Percentiles rank a stretch among this genome's conserved stretches.
Evolutionary conservation across 2,888 invertebrate genomes (phyloP).

Genomic region (Vesta saturnalis): DNA sequence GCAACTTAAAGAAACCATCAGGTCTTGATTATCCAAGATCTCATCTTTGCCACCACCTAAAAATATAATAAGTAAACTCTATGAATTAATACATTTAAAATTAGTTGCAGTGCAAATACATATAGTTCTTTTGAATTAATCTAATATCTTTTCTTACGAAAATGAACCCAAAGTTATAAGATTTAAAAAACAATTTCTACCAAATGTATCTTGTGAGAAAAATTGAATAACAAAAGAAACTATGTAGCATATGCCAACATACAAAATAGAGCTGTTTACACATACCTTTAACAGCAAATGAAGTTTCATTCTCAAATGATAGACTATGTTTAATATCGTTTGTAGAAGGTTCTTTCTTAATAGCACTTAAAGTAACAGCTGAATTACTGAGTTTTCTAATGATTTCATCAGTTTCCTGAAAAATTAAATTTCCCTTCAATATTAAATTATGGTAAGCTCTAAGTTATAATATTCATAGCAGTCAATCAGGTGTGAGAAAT

Average conservation of each 20-base stretch:
- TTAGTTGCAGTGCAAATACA: too few species aligned
- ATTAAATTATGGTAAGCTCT: conserved; percentile 12
- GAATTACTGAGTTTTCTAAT: conserved; percentile 49
- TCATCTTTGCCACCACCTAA: conserved; percentile 43
- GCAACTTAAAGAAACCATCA: conserved; percentile 62
- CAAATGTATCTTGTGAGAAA: too few species aligned
- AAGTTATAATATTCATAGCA: neutral
- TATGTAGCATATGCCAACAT: too few species aligned
- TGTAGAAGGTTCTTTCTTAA: conserved; percentile 56
- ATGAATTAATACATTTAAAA: conserved; percentile 6
- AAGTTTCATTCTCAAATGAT: conserved; percentile 3
- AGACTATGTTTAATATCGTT: conserved; percentile 53
- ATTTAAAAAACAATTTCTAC: too few species aligned
- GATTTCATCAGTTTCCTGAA: conserved; percentile 50
- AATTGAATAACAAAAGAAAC: too few species aligned
- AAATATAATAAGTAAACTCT: neutral
- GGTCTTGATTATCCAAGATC: conserved; percentile 17
- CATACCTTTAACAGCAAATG: conserved; percentile 21
- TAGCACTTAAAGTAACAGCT: conserved; percentile 45
- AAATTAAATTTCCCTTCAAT: conserved; percentile 27
- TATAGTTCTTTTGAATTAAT: too few species aligned
- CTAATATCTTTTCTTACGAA: too few species aligned
- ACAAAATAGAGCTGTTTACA: neutral
- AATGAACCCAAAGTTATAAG: too few species aligned
- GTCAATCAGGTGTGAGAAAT: neutral